A percentile compares a stretch with the other conserved stretches of the same genome.
These are phyloP conservation scores for Cyprinodon variegatus DNA, from an alignment of 2,113 vertebrate genomes.

Conservation along the genomic window DNA sequence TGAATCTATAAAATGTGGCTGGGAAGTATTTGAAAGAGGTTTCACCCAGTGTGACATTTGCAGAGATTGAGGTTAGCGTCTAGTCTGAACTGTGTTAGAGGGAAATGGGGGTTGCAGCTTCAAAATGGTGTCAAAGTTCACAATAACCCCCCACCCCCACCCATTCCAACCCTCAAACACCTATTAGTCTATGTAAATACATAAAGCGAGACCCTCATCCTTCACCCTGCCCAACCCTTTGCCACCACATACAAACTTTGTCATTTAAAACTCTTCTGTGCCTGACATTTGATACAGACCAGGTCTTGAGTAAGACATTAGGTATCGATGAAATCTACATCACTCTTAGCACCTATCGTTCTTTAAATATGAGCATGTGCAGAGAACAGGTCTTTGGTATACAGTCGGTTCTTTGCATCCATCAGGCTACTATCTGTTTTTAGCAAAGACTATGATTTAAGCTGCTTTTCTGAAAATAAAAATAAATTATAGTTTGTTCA, in stretches of 20 bases:
- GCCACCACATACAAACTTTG: background rate
- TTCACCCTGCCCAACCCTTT: background rate
- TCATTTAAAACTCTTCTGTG: background rate
- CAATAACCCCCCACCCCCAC: background rate
- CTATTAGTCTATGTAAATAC: slow-evolving; percentile 64
- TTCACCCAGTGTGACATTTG: slow-evolving; percentile 56
- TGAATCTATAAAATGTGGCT: slow-evolving; percentile 1
- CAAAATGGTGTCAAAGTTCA: slow-evolving; percentile 64
- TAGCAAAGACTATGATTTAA: slow-evolving; percentile 11
- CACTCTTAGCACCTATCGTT: slow-evolving; percentile 20
- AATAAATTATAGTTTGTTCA: slow-evolving; percentile 5
- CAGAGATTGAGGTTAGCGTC: slow-evolving; percentile 59
- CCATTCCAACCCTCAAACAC: slow-evolving; percentile 41
- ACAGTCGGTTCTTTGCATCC: slow-evolving; percentile 34
- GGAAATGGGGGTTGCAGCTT: slow-evolving; percentile 7
- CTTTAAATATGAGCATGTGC: slow-evolving; percentile 7
- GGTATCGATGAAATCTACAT: slow-evolving; percentile 13
- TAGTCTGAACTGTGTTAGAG: slow-evolving; percentile 26
- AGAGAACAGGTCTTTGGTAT: slow-evolving; percentile 15
- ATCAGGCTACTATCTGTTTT: slow-evolving; percentile 44
- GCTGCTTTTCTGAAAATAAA: slow-evolving; percentile 30
- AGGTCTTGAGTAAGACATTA: background rate
- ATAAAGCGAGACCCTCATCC: slow-evolving; percentile 26
- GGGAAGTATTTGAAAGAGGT: slow-evolving; percentile 5
- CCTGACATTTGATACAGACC: background rate